Evolutionary conservation across 2,888 invertebrate species (phyloP).

Genomic region (Andrena dorsata): DNA sequence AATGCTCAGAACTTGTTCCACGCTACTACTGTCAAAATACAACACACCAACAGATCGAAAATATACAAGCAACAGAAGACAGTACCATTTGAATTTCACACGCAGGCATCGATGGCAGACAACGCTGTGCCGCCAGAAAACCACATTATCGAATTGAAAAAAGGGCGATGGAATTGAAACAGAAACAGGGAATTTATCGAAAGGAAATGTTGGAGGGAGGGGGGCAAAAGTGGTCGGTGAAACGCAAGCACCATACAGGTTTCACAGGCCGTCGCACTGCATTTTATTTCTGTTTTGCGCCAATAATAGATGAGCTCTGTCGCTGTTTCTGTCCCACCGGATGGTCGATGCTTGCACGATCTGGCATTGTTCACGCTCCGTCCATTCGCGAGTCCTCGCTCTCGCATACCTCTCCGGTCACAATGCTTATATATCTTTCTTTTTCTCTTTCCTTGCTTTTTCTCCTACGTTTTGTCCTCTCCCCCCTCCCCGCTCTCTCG

Average conservation of each 20-base stretch:
- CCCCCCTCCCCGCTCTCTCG: neutral
- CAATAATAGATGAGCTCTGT: constrained; percentile 78
- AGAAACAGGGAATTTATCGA: constrained; percentile 40
- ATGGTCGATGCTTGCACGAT: constrained; percentile 60
- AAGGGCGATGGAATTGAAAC: neutral
- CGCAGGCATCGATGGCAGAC: too few relatives aligned
- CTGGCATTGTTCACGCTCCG: constrained; percentile 70
- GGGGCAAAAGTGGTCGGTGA: constrained; percentile 67
- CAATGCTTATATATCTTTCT: constrained; percentile 58
- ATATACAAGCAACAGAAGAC: too few relatives aligned
- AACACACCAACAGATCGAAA: too few relatives aligned
- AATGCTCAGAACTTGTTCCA: too few relatives aligned
- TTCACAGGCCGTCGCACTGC: constrained; percentile 74
- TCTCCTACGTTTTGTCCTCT: constrained; percentile 33
- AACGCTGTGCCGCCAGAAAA: too few relatives aligned
- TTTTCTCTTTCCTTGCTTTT: neutral
- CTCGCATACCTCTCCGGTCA: constrained; percentile 72
- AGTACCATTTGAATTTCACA: too few relatives aligned
- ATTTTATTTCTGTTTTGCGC: constrained; percentile 80
- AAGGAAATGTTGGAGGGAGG: constrained; percentile 30
- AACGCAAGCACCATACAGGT: constrained; percentile 65
- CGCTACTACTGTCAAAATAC: too few relatives aligned
- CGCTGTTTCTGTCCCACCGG: constrained; percentile 71
- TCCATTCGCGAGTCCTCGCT: constrained; percentile 56
- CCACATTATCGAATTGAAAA: too few relatives aligned